These are phyloP conservation scores for Idaea aversata DNA, from an alignment of 2,888 invertebrate species.

Conservation along the genomic window DNA sequence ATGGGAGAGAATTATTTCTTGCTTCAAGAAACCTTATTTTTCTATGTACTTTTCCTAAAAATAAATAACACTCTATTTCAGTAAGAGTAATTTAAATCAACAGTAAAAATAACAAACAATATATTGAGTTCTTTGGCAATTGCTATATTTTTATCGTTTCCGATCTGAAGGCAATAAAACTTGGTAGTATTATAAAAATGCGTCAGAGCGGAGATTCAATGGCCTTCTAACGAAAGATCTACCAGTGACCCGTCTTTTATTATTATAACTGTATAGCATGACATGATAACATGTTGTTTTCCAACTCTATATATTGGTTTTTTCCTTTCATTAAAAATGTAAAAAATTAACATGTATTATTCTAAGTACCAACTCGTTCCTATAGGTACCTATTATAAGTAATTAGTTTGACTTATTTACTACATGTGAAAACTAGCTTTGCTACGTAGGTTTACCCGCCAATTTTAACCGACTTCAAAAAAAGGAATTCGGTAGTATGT, in stretches of 20 bases:
- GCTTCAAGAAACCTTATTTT: neutral
- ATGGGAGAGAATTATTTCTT: too few species aligned
- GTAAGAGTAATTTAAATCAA: neutral
- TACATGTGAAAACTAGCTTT: too few species aligned
- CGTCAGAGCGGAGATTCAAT: constrained; percentile 52
- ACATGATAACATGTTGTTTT: constrained; percentile 9
- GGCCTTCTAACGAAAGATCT: constrained; percentile 41
- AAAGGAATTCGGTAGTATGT: too few species aligned
- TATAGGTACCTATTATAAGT: neutral
- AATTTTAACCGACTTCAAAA: too few species aligned
- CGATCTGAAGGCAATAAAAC: constrained; percentile 59
- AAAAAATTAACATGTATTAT: neutral
- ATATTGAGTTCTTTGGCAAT: neutral
- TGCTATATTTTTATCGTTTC: constrained; percentile 57
- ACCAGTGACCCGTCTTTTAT: constrained; percentile 14
- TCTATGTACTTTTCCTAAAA: neutral
- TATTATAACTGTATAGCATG: constrained; percentile 17
- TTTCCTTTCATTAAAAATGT: constrained; percentile 2
- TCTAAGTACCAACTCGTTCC: neutral
- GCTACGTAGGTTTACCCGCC: too few species aligned
- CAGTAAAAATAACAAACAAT: neutral
- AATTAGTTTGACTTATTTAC: neutral
- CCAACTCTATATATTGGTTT: constrained; percentile 9
- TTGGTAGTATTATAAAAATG: constrained; percentile 51
- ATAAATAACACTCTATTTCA: neutral